A percentile compares a stretch with the other conserved stretches of the same genome.
phyloP scores from a whole-genome alignment of 1,140 invertebrate genomes.

The Pachyrhynchus sulphureomaculatus region DNA sequence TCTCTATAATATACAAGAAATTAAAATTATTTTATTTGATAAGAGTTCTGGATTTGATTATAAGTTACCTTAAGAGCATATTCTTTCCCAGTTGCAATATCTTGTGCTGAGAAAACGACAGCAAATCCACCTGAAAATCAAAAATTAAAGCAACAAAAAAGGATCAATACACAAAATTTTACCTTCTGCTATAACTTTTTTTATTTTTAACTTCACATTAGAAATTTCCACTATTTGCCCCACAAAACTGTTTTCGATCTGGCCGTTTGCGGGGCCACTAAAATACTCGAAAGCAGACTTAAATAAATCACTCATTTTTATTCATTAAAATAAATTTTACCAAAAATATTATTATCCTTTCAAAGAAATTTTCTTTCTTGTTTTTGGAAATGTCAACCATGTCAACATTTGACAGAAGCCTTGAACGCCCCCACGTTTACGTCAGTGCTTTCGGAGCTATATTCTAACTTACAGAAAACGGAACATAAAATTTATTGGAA shows the following conservation, averaged over 20 bases:
- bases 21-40: too few relatives aligned
- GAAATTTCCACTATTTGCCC: slow-evolving; percentile 88
- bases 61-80: slow-evolving; percentile 79
- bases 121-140: slow-evolving; percentile 84
- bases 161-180: slow-evolving; percentile 42
- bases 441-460: too few relatives aligned
- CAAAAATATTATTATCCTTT: not conserved
- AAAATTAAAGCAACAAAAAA: slow-evolving; percentile 32
- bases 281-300: slow-evolving; percentile 86
- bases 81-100: slow-evolving; percentile 80
- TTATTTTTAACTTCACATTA: slow-evolving; percentile 84
- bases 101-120: slow-evolving; percentile 91
- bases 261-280: slow-evolving; percentile 61
- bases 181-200: slow-evolving; percentile 93
- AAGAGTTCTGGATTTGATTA: too few relatives aligned
- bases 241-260: slow-evolving; percentile 82
- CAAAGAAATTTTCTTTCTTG: not conserved
- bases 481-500: too few relatives aligned
- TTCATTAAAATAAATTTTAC: slow-evolving; percentile 13
- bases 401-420: too few relatives aligned
- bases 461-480: too few relatives aligned
- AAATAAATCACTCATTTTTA: slow-evolving; percentile 81
- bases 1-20: slow-evolving; percentile 59
- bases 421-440: too few relatives aligned
- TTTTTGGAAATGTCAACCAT: not conserved